These are phyloP conservation scores for Drosophila quinaria DNA, from an alignment of 2,888 invertebrate genomes.

Conservation along the genomic window DNA sequence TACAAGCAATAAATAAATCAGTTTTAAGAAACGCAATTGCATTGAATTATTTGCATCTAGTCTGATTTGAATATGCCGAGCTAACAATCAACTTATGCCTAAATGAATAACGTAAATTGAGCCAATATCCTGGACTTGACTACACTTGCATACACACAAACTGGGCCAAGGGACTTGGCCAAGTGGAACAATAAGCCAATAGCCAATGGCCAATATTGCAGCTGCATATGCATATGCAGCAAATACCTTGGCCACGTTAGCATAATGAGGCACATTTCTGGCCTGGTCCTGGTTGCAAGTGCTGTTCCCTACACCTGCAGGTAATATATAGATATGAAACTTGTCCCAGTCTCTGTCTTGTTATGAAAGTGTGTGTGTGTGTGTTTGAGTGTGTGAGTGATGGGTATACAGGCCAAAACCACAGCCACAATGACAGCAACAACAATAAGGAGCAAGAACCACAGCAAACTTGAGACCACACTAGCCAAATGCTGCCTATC, in stretches of 20 bases:
- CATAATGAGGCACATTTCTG: conserved; percentile 47
- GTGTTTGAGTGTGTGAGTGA: conserved; percentile 17
- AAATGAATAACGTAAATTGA: conserved; percentile 45
- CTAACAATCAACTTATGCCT: conserved; percentile 39
- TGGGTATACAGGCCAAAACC: conserved; percentile 26
- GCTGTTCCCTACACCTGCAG: conserved; percentile 3
- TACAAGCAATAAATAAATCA: neutral
- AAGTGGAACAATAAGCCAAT: conserved; percentile 52
- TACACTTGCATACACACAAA: neutral
- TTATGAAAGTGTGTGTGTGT: neutral
- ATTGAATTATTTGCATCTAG: conserved; percentile 4
- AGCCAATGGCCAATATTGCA: conserved; percentile 58
- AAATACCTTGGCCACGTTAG: conserved; percentile 39
- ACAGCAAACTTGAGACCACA: conserved; percentile 49
- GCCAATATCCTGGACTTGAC: conserved; percentile 4
- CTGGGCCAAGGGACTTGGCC: conserved; percentile 9
- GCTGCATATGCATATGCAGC: conserved; percentile 30
- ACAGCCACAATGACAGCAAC: conserved; percentile 25
- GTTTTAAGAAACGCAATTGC: neutral
- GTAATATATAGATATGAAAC: neutral
- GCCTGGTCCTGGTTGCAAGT: neutral
- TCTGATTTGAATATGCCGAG: conserved; percentile 26
- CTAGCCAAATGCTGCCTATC: conserved; percentile 48
- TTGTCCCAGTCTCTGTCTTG: neutral
- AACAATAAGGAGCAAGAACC: conserved; percentile 36